Conservation (phyloP, 1,140 invertebrate species). For the Drosophila erecta region DNA sequence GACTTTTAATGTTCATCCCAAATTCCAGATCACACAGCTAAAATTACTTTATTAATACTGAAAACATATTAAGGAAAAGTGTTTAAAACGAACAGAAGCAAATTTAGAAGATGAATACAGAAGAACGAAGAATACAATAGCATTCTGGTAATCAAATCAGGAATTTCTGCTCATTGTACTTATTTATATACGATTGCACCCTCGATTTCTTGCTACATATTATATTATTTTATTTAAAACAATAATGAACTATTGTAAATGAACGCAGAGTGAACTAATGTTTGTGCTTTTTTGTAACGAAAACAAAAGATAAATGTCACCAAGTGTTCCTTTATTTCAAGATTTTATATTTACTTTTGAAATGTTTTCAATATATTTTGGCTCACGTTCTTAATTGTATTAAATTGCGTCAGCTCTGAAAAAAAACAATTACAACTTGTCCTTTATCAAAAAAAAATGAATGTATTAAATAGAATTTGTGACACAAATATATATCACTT, state of each 20-base stretch:
- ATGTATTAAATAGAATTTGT: no score
- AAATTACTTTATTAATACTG: conserved; percentile 76
- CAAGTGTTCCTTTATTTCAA: conserved; percentile 48
- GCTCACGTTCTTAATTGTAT: conserved; percentile 54
- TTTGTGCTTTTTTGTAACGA: conserved; percentile 64
- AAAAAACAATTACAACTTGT: conserved; percentile 14
- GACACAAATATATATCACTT: background rate
- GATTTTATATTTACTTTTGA: conserved; percentile 45
- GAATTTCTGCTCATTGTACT: conserved; percentile 20
- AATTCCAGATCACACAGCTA: conserved; percentile 16
- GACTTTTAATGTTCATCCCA: conserved; percentile 53
- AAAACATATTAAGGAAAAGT: conserved; percentile 73
- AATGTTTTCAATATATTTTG: conserved; percentile 67
- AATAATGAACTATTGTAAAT: conserved; percentile 25
- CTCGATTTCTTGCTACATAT: conserved; percentile 29
- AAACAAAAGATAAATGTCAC: conserved; percentile 5
- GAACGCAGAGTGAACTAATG: conserved; percentile 6
- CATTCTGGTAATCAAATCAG: conserved; percentile 3
- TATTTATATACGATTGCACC: conserved; percentile 9
- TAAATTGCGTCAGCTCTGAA: background rate
- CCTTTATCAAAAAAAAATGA: conserved; percentile 12
- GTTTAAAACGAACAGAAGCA: conserved; percentile 21
- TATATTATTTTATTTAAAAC: background rate
- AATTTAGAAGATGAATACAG: background rate
- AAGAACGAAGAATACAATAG: background rate